Conservation (phyloP, 2,113 vertebrate species). For the Gobio gobio region DNA sequence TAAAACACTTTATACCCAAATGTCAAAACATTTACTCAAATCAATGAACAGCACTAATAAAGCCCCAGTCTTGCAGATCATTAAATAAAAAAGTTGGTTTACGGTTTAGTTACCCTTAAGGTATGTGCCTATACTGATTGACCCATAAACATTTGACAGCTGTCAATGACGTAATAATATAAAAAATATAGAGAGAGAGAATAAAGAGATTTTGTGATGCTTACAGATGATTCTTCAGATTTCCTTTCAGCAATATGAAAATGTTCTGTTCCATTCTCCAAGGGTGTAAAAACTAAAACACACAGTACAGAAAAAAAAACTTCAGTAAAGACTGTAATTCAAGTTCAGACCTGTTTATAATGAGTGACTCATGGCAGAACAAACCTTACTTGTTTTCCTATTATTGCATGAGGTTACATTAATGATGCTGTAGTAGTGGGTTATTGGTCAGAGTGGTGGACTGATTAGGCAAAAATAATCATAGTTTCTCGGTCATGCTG, state of each 20-base stretch:
- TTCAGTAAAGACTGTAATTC: conserved; percentile 40
- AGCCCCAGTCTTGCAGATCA: too few relatives aligned
- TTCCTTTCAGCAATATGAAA: conserved; percentile 81
- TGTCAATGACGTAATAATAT: background rate
- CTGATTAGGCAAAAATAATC: conserved; percentile 26
- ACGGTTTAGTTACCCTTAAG: too few relatives aligned
- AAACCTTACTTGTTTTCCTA: background rate
- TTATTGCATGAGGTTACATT: background rate
- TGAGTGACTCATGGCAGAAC: background rate
- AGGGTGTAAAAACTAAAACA: conserved; percentile 86
- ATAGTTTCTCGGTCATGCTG: conserved; percentile 27
- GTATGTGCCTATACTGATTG: background rate
- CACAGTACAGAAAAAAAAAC: conserved; percentile 59
- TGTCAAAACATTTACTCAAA: too few relatives aligned
- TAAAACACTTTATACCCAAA: too few relatives aligned
- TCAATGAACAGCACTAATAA: too few relatives aligned
- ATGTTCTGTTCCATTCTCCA: conserved; percentile 87
- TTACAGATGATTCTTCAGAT: conserved; percentile 75
- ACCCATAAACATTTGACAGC: background rate
- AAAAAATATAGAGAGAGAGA: too few relatives aligned
- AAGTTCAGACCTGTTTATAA: background rate
- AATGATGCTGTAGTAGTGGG: conserved; percentile 2
- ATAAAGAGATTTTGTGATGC: conserved; percentile 26
- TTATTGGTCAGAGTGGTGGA: conserved; percentile 14
- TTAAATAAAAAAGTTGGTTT: too few relatives aligned